Percentiles rank a stretch among this genome's conserved stretches.
These are phyloP conservation scores for Gnatocerus cornutus DNA, from an alignment of 2,888 invertebrate species.

Conservation along the genomic window DNA sequence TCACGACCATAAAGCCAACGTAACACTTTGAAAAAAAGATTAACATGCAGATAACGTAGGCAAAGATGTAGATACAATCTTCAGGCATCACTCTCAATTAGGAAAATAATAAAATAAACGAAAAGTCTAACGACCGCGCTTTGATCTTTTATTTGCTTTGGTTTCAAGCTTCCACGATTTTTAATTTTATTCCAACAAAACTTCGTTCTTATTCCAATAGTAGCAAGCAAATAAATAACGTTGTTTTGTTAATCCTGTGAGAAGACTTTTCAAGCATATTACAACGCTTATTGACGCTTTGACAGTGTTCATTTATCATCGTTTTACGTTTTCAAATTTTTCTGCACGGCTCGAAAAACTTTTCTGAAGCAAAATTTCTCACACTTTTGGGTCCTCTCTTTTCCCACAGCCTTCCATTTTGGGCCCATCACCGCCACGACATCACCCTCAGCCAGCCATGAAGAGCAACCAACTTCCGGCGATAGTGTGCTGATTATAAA, in stretches of 20 bases:
- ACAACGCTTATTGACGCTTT: no score
- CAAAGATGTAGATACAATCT: constrained; percentile 24
- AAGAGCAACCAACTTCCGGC: constrained; percentile 12
- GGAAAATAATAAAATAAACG: constrained; percentile 16
- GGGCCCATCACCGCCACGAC: constrained; percentile 6
- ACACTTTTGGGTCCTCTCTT: background rate
- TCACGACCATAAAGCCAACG: constrained; percentile 22
- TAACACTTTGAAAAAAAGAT: constrained; percentile 34
- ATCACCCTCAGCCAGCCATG: constrained; percentile 11
- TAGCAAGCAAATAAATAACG: no score
- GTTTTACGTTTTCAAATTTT: no score
- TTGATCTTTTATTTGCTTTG: no score
- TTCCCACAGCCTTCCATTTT: constrained; percentile 5
- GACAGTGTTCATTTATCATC: no score
- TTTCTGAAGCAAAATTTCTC: background rate
- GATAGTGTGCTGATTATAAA: constrained; percentile 11
- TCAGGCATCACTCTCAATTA: constrained; percentile 26
- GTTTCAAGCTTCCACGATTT: no score
- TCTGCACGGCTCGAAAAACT: no score
- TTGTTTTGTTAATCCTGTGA: no score
- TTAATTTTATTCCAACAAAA: no score
- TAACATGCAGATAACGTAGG: constrained; percentile 10
- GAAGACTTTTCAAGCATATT: no score
- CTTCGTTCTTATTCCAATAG: no score
- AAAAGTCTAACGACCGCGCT: constrained; percentile 1